Conservation (phyloP, 2,888 invertebrate genomes). For the Tetrapedia diversipes region DNA sequence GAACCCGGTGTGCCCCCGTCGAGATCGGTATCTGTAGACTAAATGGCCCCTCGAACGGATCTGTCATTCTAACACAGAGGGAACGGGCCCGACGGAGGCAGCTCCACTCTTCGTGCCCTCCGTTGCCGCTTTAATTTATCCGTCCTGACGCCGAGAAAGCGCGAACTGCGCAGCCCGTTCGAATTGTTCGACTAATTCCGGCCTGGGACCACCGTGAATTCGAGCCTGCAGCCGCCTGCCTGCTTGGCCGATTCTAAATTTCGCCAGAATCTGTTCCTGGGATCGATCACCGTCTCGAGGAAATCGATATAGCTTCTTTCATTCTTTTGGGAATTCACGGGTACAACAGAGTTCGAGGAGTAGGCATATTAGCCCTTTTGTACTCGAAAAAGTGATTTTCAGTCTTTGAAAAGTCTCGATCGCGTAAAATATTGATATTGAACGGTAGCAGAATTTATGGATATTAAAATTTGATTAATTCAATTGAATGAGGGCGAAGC, state of each 20-base stretch:
- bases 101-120: slow-evolving; percentile 59
- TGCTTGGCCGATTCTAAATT: slow-evolving; percentile 44
- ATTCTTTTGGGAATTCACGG: too few relatives aligned
- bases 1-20: slow-evolving; percentile 61
- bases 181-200: slow-evolving; percentile 62
- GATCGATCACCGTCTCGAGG: too few relatives aligned
- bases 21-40: slow-evolving; percentile 79
- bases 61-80: slow-evolving; percentile 79
- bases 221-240: slow-evolving; percentile 51
- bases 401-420: too few relatives aligned
- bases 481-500: too few relatives aligned
- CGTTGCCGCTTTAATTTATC: slow-evolving; percentile 78
- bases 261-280: not conserved
- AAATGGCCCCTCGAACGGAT: slow-evolving; percentile 77
- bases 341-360: too few relatives aligned
- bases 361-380: too few relatives aligned
- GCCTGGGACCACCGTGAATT: slow-evolving; percentile 65
- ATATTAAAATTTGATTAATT: too few relatives aligned
- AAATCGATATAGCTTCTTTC: too few relatives aligned
- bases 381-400: too few relatives aligned
- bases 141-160: slow-evolving; percentile 67
- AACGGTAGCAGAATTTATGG: too few relatives aligned
- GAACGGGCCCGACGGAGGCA: slow-evolving; percentile 49
- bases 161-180: slow-evolving; percentile 54
- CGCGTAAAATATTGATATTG: too few relatives aligned